Base-by-base conservation (phyloP, 2,797 vertebrate species). In the Falco biarmicus region DNA sequence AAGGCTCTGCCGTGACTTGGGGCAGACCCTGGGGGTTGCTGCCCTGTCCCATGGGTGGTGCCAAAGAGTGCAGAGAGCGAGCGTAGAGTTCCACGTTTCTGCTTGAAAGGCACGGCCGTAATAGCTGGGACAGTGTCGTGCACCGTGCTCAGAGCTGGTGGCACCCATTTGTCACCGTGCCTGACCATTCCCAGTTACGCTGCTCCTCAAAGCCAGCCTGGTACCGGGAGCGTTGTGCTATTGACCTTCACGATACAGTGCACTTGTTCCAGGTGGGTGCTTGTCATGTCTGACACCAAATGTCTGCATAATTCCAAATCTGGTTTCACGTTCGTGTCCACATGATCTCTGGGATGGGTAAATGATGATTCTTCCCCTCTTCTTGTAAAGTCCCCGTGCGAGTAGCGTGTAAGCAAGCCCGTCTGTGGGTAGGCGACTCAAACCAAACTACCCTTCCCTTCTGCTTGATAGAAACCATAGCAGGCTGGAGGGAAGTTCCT, bases 81-180 rank as follows among this genome's bases (percentile, higher is more conserved):
- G 13, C 2, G 1, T 13, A 21, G 32, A 65, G 45, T 34, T 84
- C 15, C 20, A 0, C 4, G 0, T 84, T 69, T 65, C 53, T 69
- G 22, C 26, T 82, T 53, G 48, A 7, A 59, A 21, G 10, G 26
- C 3, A 0, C 0, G 2, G 37, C 54, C 3, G 0, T 53, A 4
- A 5, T 29, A 41, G 6, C 5, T 18, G 51, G 29, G 59, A 41
- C 2, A 2, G 24, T 54, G 71, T 48, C 3, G 1, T 5, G 1
- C 12, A 2, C 24, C 3, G 43, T 13, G 47, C 29, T 53, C 50
- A 6, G 50, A 34, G 86, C 73, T 85, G 79, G 29, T 80, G 87
- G 32, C 25, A 9, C 63, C 74, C 8, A 0, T 65, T 16, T 50
- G 65, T 22, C 73, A 48, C 6, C 1, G 0, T 20, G 43, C 31